Evolutionary conservation across 2,888 invertebrate genomes (phyloP).

Genomic region (Podabrus alpinus): DNA sequence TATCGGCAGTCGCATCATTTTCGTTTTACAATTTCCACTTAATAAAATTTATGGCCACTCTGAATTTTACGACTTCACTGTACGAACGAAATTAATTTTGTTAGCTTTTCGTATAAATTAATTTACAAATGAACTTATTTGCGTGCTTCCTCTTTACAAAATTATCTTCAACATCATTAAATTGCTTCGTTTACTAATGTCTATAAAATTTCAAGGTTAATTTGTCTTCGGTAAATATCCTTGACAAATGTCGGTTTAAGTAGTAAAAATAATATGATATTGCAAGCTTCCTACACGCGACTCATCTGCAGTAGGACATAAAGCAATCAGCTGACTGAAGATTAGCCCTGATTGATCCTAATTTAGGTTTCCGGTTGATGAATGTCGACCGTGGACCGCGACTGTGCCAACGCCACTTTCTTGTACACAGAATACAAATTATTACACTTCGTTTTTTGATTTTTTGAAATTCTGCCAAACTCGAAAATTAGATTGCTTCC

Average conservation of each 20-base stretch:
- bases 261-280: conserved; percentile 26
- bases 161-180: not conserved
- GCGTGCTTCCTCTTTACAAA: not conserved
- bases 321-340: conserved; percentile 56
- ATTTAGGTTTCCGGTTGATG: conserved; percentile 53
- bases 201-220: conserved; percentile 2
- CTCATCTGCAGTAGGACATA: conserved; percentile 46
- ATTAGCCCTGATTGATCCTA: conserved; percentile 57
- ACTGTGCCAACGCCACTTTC: conserved; percentile 25
- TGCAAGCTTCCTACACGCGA: conserved; percentile 28
- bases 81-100: not conserved
- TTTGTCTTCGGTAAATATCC: conserved; percentile 9
- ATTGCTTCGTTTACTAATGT: not conserved
- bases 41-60: not conserved
- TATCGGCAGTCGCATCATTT: not conserved
- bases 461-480: not conserved
- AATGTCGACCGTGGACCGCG: conserved; percentile 34
- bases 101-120: not conserved
- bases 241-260: conserved; percentile 19
- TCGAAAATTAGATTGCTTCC: not conserved
- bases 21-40: not conserved
- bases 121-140: not conserved
- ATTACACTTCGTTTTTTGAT: not conserved
- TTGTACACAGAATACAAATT: conserved; percentile 24
- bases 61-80: not conserved